These are phyloP conservation scores for Dreissena polymorpha DNA, from an alignment of 1,140 invertebrate species.

Conservation along the genomic window DNA sequence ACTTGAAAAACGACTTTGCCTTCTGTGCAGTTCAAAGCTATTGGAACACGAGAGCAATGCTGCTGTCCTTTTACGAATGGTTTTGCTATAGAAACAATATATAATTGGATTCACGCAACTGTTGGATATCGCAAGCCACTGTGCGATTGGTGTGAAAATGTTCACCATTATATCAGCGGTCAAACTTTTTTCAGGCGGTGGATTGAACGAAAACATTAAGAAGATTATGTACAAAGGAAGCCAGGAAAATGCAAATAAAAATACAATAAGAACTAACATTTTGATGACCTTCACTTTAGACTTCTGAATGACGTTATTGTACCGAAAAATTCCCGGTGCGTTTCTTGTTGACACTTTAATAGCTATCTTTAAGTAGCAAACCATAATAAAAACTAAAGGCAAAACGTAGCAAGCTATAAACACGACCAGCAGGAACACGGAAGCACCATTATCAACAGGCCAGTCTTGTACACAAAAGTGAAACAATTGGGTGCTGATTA, in stretches of 20 bases:
- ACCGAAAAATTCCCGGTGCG: conserved; percentile 85
- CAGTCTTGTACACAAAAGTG: conserved; percentile 65
- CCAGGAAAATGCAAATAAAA: conserved; percentile 97
- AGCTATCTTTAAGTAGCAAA: conserved; percentile 96
- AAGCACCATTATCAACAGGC: conserved; percentile 83
- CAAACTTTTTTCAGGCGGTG: conserved; percentile 8
- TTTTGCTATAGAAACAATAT: conserved; percentile 99
- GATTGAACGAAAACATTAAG: conserved; percentile 61
- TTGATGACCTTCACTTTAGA: conserved; percentile 88
- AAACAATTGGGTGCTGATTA: conserved; percentile 74
- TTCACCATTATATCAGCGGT: conserved; percentile 8
- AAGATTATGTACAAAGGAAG: conserved; percentile 89
- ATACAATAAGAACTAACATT: conserved; percentile 97
- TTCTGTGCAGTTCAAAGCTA: conserved; percentile 18
- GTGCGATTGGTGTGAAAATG: conserved; percentile 87
- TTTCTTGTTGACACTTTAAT: conserved; percentile 92
- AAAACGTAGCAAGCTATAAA: conserved; percentile 95
- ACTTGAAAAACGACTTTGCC: conserved; percentile 55
- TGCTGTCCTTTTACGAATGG: conserved; percentile 92
- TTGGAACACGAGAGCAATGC: conserved; percentile 58
- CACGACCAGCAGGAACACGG: conserved; percentile 93
- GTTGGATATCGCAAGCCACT: conserved; percentile 97
- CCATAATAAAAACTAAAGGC: conserved; percentile 93
- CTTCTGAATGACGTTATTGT: conserved; percentile 73
- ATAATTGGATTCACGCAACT: conserved; percentile 98